These are phyloP conservation scores for Heteronetta atricapilla DNA, from an alignment of 2,113 vertebrate genomes.

Conservation along the genomic window DNA sequence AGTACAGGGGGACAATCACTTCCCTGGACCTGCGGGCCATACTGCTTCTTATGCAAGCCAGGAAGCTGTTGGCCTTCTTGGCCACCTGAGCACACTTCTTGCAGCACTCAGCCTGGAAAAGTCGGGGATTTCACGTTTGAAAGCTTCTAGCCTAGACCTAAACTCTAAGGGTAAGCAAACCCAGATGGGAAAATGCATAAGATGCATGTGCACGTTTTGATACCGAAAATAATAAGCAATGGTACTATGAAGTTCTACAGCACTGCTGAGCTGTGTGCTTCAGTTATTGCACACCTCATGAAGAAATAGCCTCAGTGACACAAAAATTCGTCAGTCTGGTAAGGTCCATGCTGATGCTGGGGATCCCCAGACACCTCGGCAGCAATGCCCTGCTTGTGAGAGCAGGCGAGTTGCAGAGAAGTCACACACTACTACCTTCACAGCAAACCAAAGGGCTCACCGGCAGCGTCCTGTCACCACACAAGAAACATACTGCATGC, in stretches of 20 bases:
- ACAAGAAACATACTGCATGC: background rate
- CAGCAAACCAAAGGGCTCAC: background rate
- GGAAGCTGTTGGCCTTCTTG: no score
- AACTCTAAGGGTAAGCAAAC: background rate
- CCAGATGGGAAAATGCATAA: background rate
- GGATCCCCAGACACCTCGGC: background rate
- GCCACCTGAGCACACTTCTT: no score
- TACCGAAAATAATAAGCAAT: background rate
- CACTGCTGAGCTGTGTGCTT: background rate
- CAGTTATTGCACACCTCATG: background rate
- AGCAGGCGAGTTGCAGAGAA: background rate
- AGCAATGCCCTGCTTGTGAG: background rate
- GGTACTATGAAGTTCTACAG: background rate
- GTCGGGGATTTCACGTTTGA: background rate
- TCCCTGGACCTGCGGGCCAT: no score
- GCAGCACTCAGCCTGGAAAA: background rate
- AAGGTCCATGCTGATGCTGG: background rate
- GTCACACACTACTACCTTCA: accelerated
- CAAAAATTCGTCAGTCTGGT: background rate
- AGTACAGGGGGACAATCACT: no score
- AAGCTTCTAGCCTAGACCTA: background rate
- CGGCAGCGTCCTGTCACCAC: no score
- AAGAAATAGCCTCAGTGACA: background rate
- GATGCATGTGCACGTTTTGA: background rate
- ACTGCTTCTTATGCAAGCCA: no score